Evolutionary conservation across 1,140 invertebrate genomes (phyloP).

Genomic region (Apis cerana): DNA sequence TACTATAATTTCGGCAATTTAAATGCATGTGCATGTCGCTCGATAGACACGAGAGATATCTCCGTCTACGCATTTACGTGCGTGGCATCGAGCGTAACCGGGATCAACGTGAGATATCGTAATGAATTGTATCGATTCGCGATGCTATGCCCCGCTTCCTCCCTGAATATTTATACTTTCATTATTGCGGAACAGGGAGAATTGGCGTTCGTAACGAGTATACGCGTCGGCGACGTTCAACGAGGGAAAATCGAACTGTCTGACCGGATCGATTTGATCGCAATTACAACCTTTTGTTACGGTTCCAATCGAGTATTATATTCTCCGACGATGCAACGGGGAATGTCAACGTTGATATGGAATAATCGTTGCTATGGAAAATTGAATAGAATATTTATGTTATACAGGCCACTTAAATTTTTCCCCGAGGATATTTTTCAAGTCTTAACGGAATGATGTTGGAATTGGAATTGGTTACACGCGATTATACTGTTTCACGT

Average conservation of each 20-base stretch:
- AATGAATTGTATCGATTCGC: slow-evolving; percentile 47
- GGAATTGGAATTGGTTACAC: too few relatives aligned
- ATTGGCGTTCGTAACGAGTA: neutral
- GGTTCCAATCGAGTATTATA: neutral
- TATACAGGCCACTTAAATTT: too few relatives aligned
- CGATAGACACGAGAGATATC: slow-evolving; percentile 46
- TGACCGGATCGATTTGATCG: slow-evolving; percentile 17
- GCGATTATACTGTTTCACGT: too few relatives aligned
- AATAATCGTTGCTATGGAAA: neutral
- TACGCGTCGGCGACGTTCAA: slow-evolving; percentile 3
- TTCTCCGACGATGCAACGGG: neutral
- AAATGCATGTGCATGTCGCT: slow-evolving; percentile 44
- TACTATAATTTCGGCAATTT: slow-evolving; percentile 43
- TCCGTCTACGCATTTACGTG: slow-evolving; percentile 44
- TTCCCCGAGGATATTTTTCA: too few relatives aligned
- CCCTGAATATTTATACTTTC: slow-evolving; percentile 51
- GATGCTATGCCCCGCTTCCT: neutral
- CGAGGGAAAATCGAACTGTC: slow-evolving; percentile 2
- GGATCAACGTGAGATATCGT: slow-evolving; percentile 43
- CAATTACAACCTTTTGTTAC: slow-evolving; percentile 12
- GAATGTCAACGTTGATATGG: neutral
- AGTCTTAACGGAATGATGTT: too few relatives aligned
- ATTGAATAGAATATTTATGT: neutral
- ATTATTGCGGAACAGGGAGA: slow-evolving; percentile 20
- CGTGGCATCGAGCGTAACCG: slow-evolving; percentile 23